Base-by-base conservation (phyloP, 2,113 vertebrate species). In the Petroica traversi region DNA sequence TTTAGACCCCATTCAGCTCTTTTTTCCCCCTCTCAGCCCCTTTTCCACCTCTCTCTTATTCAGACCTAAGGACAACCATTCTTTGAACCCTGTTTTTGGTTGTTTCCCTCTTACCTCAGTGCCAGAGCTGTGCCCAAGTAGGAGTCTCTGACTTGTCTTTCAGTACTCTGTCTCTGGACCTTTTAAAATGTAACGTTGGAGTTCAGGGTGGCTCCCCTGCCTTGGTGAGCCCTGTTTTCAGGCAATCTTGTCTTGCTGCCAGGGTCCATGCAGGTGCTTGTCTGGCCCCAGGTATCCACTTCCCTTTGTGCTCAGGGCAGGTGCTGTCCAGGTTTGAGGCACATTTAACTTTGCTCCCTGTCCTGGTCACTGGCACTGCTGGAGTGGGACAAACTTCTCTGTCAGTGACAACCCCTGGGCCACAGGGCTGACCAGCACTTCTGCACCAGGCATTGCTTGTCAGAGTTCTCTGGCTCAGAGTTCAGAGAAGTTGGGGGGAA, bases 161-260 rank as follows among this genome's bases (percentile, higher is more conserved):
- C n/a, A n/a, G 6, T 29, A 2, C 64, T 61, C 46, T 77, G 33
- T 33, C 51, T 48, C 46, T 67, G 6, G 23, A 68, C 29, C 19
- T 78, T 49, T 66, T 40, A 16, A 16, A 29, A 11, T 8, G 0
- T 19, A 1, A 40, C 15, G 2, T 5, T 81, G 62, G 54, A 14
- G 3, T 43, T n/a, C 13, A 7, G 11, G 3, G 54, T 87, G 68
- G 38, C 41, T 81, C 2, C 46, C 40, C 51, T 92, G 69, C 51
- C 61, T 12, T 6, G 38, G 2, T 17, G 74, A 51, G 3, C 61
- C 1, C 0, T 7, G 13, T 22, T 67, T 43, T 15, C 40, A 40
- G 64, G 34, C 55, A 5, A 13, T 58, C 36, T 4, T 58, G 14
- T 46, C 34, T 6, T 48, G 36, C 6, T n/a, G 33, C 68, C 6